Conservation (phyloP, 2,888 invertebrate genomes). For the Idaea aversata region DNA sequence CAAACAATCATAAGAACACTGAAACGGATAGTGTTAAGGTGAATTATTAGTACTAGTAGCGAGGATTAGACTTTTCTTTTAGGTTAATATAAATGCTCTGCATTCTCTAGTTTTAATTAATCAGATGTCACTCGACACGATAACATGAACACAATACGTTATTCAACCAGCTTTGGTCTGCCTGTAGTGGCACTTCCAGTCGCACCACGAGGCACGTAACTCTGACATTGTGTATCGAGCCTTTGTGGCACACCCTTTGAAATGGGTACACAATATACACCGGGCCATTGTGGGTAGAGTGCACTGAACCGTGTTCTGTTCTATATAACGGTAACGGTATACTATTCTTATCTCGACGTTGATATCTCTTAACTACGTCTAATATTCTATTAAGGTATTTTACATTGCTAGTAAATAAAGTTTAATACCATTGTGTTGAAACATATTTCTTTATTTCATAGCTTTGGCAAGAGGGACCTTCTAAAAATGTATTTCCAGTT, state of each 20-base stretch:
- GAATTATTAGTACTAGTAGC: too few species aligned
- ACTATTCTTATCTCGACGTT: constrained; percentile 23
- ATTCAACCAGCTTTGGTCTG: constrained; percentile 39
- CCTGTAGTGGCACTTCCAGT: constrained; percentile 35
- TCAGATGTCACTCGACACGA: background rate
- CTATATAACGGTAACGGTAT: constrained; percentile 32
- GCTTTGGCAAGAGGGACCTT: too few species aligned
- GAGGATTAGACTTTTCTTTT: too few species aligned
- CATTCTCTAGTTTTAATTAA: background rate
- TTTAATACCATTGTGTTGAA: background rate
- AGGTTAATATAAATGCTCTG: background rate
- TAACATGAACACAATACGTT: constrained; percentile 29
- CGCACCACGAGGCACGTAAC: constrained; percentile 32
- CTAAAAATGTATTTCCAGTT: too few species aligned
- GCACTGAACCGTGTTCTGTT: constrained; percentile 37
- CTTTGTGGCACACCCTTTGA: constrained; percentile 58
- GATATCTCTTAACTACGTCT: constrained; percentile 13
- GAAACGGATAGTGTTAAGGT: too few species aligned
- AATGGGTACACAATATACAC: constrained; percentile 56
- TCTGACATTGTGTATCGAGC: constrained; percentile 45
- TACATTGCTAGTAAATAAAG: background rate
- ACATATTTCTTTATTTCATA: too few species aligned
- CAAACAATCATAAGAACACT: too few species aligned
- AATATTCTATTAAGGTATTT: background rate
- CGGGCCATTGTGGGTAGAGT: constrained; percentile 48